Evolutionary conservation across 2,888 invertebrate species (phyloP).

Genomic region (Mythimna vitellina): DNA sequence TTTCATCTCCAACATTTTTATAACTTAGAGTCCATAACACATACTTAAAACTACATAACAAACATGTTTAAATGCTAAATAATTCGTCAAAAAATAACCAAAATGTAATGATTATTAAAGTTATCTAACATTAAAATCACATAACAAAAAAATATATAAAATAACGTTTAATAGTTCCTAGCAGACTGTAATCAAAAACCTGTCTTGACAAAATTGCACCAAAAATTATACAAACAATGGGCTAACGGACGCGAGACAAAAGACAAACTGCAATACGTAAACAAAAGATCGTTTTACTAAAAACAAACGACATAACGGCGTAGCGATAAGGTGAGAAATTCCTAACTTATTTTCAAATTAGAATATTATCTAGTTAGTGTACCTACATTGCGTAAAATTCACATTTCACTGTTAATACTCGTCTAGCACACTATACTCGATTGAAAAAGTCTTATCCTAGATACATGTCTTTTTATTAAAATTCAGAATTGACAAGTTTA

Average conservation of each 20-base stretch:
- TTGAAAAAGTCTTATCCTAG: slow-evolving; percentile 74
- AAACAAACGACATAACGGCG: slow-evolving; percentile 73
- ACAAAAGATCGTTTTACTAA: slow-evolving; percentile 71
- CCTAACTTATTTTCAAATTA: slow-evolving; percentile 74
- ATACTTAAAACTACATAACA: slow-evolving; percentile 54
- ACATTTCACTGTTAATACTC: slow-evolving; percentile 83
- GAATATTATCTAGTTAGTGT: slow-evolving; percentile 64
- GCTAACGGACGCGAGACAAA: slow-evolving; percentile 53
- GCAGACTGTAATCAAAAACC: slow-evolving; percentile 58
- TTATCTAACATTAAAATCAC: slow-evolving; percentile 1
- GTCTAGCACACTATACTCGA: slow-evolving; percentile 74
- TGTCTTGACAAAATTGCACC: slow-evolving; percentile 79
- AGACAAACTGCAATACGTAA: slow-evolving; percentile 67
- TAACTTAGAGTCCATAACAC: slow-evolving; percentile 61
- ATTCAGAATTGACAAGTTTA: slow-evolving; percentile 84
- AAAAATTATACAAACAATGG: slow-evolving; percentile 53
- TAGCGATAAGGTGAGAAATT: slow-evolving; percentile 71
- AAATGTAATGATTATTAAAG: neutral
- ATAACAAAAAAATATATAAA: slow-evolving; percentile 17
- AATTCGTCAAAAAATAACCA: neutral
- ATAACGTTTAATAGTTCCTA: slow-evolving; percentile 37
- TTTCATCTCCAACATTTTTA: slow-evolving; percentile 25
- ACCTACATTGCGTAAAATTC: slow-evolving; percentile 88
- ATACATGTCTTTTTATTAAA: slow-evolving; percentile 82
- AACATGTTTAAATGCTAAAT: slow-evolving; percentile 27